These are phyloP conservation scores for Actenoides hombroni DNA, from an alignment of 2,113 vertebrate species.

Conservation along the genomic window DNA sequence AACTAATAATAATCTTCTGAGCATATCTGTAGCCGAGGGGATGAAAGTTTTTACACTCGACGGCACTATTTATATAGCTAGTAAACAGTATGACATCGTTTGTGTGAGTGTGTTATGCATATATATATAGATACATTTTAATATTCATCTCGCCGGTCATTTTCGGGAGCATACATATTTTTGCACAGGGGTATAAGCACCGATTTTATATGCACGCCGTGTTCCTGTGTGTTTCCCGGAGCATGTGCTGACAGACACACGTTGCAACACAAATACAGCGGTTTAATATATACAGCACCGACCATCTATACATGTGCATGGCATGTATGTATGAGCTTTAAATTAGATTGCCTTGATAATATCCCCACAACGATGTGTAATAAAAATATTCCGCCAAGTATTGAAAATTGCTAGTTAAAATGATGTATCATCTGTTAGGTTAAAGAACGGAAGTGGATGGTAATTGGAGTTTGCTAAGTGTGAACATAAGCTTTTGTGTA, in stretches of 20 bases:
- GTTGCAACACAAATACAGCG: background rate
- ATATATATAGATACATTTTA: background rate
- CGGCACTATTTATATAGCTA: conserved; percentile 20
- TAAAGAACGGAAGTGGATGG: background rate
- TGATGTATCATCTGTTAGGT: background rate
- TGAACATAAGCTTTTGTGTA: background rate
- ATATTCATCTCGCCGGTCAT: background rate
- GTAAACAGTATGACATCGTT: background rate
- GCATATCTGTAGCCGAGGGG: conserved; percentile 74
- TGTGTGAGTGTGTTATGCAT: no score
- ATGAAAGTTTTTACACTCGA: conserved; percentile 63
- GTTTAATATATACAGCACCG: background rate
- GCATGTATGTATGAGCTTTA: background rate
- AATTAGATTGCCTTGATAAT: background rate
- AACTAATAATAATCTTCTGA: conserved; percentile 93
- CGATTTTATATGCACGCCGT: background rate
- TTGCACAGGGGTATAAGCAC: background rate
- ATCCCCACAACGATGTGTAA: background rate
- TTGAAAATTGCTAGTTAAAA: background rate
- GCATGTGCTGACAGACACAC: background rate
- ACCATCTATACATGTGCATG: background rate
- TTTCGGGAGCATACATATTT: background rate
- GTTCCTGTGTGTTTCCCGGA: background rate
- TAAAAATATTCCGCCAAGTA: background rate
- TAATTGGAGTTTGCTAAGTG: background rate